phyloP scores from a whole-genome alignment of 2,888 invertebrate genomes.

The Plebejus argus region DNA sequence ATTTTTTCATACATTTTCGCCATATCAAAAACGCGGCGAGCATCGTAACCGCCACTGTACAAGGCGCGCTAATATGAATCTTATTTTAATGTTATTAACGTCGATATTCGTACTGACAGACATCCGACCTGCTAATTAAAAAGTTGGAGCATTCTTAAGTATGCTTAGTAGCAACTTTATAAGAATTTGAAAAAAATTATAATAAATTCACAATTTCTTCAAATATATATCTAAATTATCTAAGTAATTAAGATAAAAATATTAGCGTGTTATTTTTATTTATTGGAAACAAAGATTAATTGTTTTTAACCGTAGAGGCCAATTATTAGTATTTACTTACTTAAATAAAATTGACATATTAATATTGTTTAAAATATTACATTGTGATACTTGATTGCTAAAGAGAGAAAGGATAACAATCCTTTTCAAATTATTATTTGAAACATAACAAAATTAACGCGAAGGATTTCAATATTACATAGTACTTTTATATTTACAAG shows the following conservation, averaged over 20 bases:
- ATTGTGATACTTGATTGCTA: neutral
- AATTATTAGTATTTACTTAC: neutral
- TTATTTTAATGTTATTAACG: too few relatives aligned
- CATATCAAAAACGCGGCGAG: too few relatives aligned
- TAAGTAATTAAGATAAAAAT: neutral
- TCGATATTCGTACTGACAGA: too few relatives aligned
- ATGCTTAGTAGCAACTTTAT: neutral
- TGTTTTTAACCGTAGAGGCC: neutral
- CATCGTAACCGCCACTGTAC: too few relatives aligned
- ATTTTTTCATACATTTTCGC: too few relatives aligned
- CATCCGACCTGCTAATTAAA: too few relatives aligned
- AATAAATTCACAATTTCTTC: neutral
- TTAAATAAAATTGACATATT: neutral
- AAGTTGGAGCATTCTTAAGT: too few relatives aligned
- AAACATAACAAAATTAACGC: too few relatives aligned
- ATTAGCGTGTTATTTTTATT: neutral
- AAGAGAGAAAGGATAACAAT: neutral
- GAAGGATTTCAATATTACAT: neutral
- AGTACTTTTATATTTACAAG: conserved; percentile 6
- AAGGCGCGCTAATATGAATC: too few relatives aligned
- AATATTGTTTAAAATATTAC: neutral
- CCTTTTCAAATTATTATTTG: neutral
- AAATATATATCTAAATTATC: neutral
- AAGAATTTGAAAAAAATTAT: neutral
- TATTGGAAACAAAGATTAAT: neutral